Evolutionary conservation across 2,113 vertebrate species (phyloP).

Genomic region (Brachyhypopomus occidentalis): DNA sequence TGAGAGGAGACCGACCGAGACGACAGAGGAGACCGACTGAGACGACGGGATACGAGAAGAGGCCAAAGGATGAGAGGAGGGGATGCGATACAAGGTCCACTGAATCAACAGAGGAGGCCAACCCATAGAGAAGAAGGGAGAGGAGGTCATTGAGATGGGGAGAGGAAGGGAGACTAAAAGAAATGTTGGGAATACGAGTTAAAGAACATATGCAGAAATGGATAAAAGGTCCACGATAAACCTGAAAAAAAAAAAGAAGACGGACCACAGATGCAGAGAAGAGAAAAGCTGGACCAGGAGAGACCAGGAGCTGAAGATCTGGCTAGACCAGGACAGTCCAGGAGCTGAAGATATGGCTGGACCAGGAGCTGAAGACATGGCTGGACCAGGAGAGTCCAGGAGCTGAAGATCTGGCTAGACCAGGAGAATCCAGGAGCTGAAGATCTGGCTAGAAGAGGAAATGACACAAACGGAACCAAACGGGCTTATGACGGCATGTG

Average conservation of each 20-base stretch:
- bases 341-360: neutral
- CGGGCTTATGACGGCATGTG: neutral
- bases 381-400: neutral
- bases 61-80: slow-evolving; percentile 7
- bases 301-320: neutral
- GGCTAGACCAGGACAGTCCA: too few relatives aligned
- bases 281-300: neutral
- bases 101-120: too few relatives aligned
- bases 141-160: too few relatives aligned
- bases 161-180: too few relatives aligned
- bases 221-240: too few relatives aligned
- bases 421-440: too few relatives aligned
- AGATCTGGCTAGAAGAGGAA: neutral
- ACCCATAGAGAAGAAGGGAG: too few relatives aligned
- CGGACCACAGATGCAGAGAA: neutral
- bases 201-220: neutral
- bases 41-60: slow-evolving; percentile 5
- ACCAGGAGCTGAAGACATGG: neutral
- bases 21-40: slow-evolving; percentile 6
- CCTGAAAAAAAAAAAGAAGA: neutral
- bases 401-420: neutral
- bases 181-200: too few relatives aligned
- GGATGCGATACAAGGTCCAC: neutral
- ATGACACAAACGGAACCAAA: neutral
- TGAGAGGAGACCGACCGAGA: neutral